phyloP scores from a whole-genome alignment of 2,888 invertebrate genomes.

The Dendrolimus houi region DNA sequence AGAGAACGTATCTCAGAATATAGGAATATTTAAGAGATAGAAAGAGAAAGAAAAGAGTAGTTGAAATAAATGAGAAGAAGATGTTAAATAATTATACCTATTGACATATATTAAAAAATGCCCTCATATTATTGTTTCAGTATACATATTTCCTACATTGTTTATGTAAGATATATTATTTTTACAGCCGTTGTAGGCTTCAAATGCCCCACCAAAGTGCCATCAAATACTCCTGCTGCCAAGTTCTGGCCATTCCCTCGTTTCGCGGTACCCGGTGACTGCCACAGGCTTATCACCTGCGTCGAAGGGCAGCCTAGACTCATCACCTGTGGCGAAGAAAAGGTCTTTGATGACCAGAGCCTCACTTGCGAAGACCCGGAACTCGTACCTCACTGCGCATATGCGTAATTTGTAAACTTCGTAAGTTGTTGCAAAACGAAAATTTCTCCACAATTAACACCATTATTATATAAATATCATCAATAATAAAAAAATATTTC shows the following conservation, averaged over 20 bases:
- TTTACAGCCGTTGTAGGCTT: constrained; percentile 90
- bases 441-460: constrained; percentile 12
- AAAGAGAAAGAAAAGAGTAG: too few species aligned
- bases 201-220: constrained; percentile 92
- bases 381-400: constrained; percentile 67
- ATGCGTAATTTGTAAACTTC: constrained; percentile 33
- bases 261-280: constrained; percentile 91
- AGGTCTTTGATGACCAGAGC: constrained; percentile 89
- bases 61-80: too few species aligned
- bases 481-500: background rate
- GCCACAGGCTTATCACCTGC: constrained; percentile 91
- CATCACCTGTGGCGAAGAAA: constrained; percentile 91
- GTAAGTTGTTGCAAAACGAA: constrained; percentile 42
- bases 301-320: constrained; percentile 93
- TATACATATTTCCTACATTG: too few species aligned
- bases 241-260: constrained; percentile 96
- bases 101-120: too few species aligned
- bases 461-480: too few species aligned
- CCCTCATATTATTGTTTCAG: background rate
- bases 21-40: too few species aligned
- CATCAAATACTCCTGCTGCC: constrained; percentile 86
- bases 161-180: too few species aligned
- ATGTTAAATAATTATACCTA: too few species aligned
- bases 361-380: constrained; percentile 90
- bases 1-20: too few species aligned